A percentile compares a stretch with the other conserved stretches of the same genome.
These are phyloP conservation scores for Lycophotia porphyrea DNA, from an alignment of 2,888 invertebrate species.

Conservation along the genomic window DNA sequence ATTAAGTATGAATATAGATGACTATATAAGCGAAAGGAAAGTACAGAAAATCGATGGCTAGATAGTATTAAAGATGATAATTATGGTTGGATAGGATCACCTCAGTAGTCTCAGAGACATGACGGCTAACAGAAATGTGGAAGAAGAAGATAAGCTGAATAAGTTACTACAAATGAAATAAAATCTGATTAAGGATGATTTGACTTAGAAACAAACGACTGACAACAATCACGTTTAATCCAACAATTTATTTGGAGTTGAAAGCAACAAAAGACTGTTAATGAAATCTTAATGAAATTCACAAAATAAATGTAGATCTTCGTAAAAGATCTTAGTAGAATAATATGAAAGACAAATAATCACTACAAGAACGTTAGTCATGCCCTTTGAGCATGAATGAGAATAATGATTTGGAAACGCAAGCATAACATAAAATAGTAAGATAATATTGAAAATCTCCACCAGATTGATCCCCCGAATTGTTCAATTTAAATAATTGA, in stretches of 20 bases:
- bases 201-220: neutral
- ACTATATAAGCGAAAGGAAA: neutral
- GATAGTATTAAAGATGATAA: neutral
- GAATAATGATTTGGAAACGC: neutral
- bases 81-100: neutral
- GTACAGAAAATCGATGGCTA: neutral
- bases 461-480: neutral
- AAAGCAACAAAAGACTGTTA: neutral
- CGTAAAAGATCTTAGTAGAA: neutral
- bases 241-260: neutral
- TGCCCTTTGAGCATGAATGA: neutral
- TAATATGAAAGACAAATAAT: neutral
- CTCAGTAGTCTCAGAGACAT: neutral
- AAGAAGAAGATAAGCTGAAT: neutral
- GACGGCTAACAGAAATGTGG: neutral
- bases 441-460: slow-evolving; percentile 5
- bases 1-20: neutral
- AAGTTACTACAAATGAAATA: neutral
- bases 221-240: neutral
- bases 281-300: neutral
- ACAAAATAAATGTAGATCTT: neutral
- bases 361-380: neutral
- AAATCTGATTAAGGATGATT: neutral
- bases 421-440: neutral
- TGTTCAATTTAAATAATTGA: slow-evolving; percentile 33